Evolutionary conservation across 2,113 vertebrate genomes (phyloP).

Genomic region (Psittacara wagleri): DNA sequence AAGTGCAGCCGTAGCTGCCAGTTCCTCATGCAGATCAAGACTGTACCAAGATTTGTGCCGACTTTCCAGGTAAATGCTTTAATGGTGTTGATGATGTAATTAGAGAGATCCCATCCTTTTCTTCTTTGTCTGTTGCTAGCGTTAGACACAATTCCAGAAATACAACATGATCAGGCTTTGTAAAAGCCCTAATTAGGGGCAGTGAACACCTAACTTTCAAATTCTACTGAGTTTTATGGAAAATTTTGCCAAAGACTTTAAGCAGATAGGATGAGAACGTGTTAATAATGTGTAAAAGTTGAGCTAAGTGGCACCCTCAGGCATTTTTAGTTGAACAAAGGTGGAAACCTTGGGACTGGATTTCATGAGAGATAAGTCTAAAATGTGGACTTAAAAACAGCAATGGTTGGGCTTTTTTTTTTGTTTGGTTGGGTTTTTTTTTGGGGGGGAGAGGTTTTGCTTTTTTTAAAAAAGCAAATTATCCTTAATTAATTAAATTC

Average conservation of each 20-base stretch:
- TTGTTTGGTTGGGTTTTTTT: too few species aligned
- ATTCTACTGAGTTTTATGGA: neutral
- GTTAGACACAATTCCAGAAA: neutral
- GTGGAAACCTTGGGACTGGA: neutral
- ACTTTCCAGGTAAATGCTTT: neutral
- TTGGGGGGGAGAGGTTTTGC: too few species aligned
- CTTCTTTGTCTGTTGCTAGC: neutral
- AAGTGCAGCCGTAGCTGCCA: neutral
- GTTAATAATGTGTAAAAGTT: neutral
- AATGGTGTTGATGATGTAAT: neutral
- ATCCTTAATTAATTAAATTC: neutral
- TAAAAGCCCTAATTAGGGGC: neutral
- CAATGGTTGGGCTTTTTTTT: neutral
- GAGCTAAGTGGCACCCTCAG: neutral
- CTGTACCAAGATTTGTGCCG: neutral
- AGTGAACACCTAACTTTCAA: neutral
- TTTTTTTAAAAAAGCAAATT: neutral
- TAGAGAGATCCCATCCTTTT: rapidly evolving
- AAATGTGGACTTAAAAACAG: neutral
- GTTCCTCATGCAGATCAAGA: neutral
- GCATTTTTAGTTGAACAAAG: neutral
- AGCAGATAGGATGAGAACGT: neutral
- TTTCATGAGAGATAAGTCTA: neutral
- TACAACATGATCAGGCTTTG: neutral
- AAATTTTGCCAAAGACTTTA: neutral